Evolutionary conservation across 1,140 invertebrate genomes (phyloP).

Genomic region (Oreohelix idahoensis): DNA sequence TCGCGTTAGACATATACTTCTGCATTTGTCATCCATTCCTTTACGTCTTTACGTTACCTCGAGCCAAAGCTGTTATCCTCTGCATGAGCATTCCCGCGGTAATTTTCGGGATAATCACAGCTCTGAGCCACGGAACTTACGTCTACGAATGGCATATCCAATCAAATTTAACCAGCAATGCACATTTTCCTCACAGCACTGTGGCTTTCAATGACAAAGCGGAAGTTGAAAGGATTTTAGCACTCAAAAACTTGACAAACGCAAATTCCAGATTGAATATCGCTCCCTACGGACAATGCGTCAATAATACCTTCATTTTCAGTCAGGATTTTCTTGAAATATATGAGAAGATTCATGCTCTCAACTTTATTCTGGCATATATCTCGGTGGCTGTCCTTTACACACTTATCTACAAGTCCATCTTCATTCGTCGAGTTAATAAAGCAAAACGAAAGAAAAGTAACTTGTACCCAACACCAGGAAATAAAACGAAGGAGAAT

Average conservation of each 20-base stretch:
- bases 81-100: slow-evolving; percentile 51
- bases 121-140: slow-evolving; percentile 52
- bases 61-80: slow-evolving; percentile 54
- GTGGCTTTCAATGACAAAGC: too few species aligned
- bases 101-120: slow-evolving; percentile 56
- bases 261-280: too few species aligned
- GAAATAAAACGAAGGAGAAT: slow-evolving; percentile 9
- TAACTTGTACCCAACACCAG: slow-evolving; percentile 42
- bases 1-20: slow-evolving; percentile 65
- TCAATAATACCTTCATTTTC: slow-evolving; percentile 40
- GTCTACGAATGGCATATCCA: background rate
- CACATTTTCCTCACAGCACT: too few species aligned
- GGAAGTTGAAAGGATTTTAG: too few species aligned
- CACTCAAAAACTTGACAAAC: background rate
- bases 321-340: slow-evolving; percentile 33
- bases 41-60: slow-evolving; percentile 49
- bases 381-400: slow-evolving; percentile 48
- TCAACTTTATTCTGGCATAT: slow-evolving; percentile 42
- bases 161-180: too few species aligned
- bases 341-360: slow-evolving; percentile 44
- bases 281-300: slow-evolving; percentile 1
- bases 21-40: slow-evolving; percentile 65
- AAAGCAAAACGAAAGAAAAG: slow-evolving; percentile 47
- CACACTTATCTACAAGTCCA: slow-evolving; percentile 51
- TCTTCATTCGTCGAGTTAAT: slow-evolving; percentile 42